A percentile compares a stretch with the other conserved stretches of the same genome.
Evolutionary conservation across 2,888 invertebrate species (phyloP).

Genomic region (Epicampocera succincta): DNA sequence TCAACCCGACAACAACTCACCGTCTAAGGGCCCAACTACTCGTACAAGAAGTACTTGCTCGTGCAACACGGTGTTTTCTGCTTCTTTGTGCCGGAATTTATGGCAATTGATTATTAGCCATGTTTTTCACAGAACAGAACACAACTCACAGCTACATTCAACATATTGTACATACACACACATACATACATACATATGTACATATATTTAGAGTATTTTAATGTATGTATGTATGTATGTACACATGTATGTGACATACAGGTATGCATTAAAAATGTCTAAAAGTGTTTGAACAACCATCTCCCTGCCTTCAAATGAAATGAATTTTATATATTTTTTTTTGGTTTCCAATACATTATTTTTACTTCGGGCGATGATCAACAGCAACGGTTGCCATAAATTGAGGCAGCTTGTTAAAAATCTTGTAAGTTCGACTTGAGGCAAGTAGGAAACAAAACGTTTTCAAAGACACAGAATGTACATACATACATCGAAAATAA

Average conservation of each 20-base stretch:
- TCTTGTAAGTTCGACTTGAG: constrained; percentile 50
- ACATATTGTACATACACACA: not conserved
- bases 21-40: constrained; percentile 52
- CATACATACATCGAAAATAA: no score
- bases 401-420: constrained; percentile 67
- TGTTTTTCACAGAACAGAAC: constrained; percentile 77
- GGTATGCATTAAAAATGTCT: constrained; percentile 36
- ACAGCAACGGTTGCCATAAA: constrained; percentile 68
- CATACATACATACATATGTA: no score
- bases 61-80: constrained; percentile 12
- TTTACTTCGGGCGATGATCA: constrained; percentile 57
- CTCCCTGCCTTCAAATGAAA: constrained; percentile 33
- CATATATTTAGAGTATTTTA: not conserved
- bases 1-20: constrained; percentile 28
- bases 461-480: constrained; percentile 19
- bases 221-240: no score
- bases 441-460: constrained; percentile 31
- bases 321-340: constrained; percentile 34
- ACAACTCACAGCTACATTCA: constrained; percentile 20
- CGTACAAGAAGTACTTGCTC: constrained; percentile 21
- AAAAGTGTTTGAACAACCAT: constrained; percentile 58
- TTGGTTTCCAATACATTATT: no score
- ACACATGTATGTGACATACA: constrained; percentile 56
- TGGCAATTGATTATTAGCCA: constrained; percentile 80
- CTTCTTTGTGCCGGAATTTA: constrained; percentile 68